Base-by-base conservation (phyloP, 2,113 vertebrate genomes). In the Hepsetus odoe region DNA sequence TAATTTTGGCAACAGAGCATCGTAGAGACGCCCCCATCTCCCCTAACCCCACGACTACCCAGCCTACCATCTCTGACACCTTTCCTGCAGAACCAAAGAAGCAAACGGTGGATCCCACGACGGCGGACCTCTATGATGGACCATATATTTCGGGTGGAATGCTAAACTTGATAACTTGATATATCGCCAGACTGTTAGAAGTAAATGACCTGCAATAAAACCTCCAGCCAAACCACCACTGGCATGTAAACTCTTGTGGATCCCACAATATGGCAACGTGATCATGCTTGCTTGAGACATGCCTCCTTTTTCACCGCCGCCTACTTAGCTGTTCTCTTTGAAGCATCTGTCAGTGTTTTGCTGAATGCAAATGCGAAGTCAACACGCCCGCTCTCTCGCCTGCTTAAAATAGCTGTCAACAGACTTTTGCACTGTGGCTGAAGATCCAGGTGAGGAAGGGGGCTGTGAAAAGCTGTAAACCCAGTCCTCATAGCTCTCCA, bases 341-440 rank as follows among this genome's bases (percentile, higher is more conserved):
- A 72, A 38, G 6, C n/a, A 72, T 40, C 70, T 58, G 70, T 58
- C 51, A 72, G n/a, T 26, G 14, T 51, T 53, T 70, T 20, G 4
- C 3, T 20, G 12, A 55, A 71, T 10, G 28, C 2, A 14, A 26
- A 30, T 28, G 20, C 38, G 14, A 51, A 33, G 20, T 13, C 56
- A 62, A 46, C 24, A 33, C 5, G 13, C 12, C 28, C 13, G 14
- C 5, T 49, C 46, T 26, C 24, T 13, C n/a, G 9, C 14, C 28
- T 10, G 24, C 28, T 72, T 42, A 44, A n/a, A 74, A 18, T 26
- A 44, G 10, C 72, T 32, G 56, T 18, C 6, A 16, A 72, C n/a
- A 18, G 24, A 16, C 46, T 49, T 18, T 49, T 49, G 46, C 46
- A 20, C 46, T 49, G 16, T 6, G 46, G 46, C 51, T 55, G 51